phyloP scores from a whole-genome alignment of 2,888 invertebrate species.

The Pollenia amentaria region DNA sequence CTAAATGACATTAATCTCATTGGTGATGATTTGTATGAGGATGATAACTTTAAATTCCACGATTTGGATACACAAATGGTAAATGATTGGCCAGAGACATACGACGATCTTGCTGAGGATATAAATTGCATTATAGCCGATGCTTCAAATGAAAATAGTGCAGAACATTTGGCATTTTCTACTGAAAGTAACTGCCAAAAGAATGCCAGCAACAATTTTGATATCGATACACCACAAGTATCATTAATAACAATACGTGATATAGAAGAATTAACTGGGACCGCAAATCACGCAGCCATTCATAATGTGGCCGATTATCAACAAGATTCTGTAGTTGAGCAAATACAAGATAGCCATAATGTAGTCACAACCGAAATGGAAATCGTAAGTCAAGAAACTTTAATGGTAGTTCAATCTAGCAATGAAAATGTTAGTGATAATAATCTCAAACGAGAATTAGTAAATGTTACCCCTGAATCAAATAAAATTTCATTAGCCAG shows the following conservation, averaged over 20 bases:
- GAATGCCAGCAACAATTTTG: constrained; percentile 60
- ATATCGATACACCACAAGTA: constrained; percentile 79
- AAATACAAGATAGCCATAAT: constrained; percentile 46
- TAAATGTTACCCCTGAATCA: constrained; percentile 65
- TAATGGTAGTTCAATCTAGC: background rate
- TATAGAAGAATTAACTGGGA: constrained; percentile 73
- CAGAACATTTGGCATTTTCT: constrained; percentile 10
- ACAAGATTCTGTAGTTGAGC: constrained; percentile 35
- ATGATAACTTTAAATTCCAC: constrained; percentile 73
- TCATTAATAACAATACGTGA: constrained; percentile 76
- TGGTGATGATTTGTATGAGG: constrained; percentile 67
- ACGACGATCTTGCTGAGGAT: constrained; percentile 79
- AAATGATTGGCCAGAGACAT: constrained; percentile 77
- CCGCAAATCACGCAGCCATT: constrained; percentile 25
- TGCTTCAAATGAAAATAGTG: constrained; percentile 52
- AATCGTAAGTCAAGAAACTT: constrained; percentile 31
- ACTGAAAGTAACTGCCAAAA: constrained; percentile 55
- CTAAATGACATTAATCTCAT: constrained; percentile 60
- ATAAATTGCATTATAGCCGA: constrained; percentile 79
- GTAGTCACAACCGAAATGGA: background rate
- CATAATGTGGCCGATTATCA: constrained; percentile 23
- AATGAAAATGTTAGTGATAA: constrained; percentile 31
- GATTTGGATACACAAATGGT: constrained; percentile 73
- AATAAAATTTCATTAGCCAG: constrained; percentile 2
- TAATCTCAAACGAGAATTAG: constrained; percentile 63